Base-by-base conservation (phyloP, 2,113 vertebrate species). In the Fulica atra region DNA sequence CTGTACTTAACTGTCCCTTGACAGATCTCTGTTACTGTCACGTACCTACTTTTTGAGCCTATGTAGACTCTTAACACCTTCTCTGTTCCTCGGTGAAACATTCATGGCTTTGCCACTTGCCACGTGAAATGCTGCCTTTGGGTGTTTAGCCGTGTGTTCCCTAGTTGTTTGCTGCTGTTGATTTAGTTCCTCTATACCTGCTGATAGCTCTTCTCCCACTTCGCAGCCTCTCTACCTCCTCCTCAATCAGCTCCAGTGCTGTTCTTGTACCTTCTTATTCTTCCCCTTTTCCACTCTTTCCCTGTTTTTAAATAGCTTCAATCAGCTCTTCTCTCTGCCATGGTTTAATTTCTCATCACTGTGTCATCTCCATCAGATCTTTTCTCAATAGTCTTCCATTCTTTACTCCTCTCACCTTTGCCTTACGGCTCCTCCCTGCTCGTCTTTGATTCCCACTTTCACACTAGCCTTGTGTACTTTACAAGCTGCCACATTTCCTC, bases 121-220 rank as follows among this genome's bases (percentile, higher is more conserved):
- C 11, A 17, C 2, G 1, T 36, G 17, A 60, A 72, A 63, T 65
- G 10, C 15, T 51, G 11, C 11, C 38, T 60, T 60, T 0, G 0
- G 26, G 7, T 40, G 21, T 68, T 79, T 11, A 20, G 19, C 23
- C 6, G 10, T 10, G 3, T 0, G 1, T 80, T 91, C 8, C 33
- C 33, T 83, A 11, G 16, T 68, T 81, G 2, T 81, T 78, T 86
- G 29, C 42, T 60, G 9, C 25, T 80, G 11, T 61, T 68, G 28
- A 71, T 72, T 74, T 74, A 36, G 31, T 54, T 88, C 16, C 54
- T 70, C 17, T 42, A 0, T 61, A 54, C 4, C 14, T 78, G 24
- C 13, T 48, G 25, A 20, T 24, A 53, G n/a, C 70, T 71, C 13
- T 79, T 85, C 42, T 74, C 46, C 8, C 29, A 61, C 33, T 79